phyloP scores from a whole-genome alignment of 2,888 invertebrate species.

The Linyphia triangularis region DNA sequence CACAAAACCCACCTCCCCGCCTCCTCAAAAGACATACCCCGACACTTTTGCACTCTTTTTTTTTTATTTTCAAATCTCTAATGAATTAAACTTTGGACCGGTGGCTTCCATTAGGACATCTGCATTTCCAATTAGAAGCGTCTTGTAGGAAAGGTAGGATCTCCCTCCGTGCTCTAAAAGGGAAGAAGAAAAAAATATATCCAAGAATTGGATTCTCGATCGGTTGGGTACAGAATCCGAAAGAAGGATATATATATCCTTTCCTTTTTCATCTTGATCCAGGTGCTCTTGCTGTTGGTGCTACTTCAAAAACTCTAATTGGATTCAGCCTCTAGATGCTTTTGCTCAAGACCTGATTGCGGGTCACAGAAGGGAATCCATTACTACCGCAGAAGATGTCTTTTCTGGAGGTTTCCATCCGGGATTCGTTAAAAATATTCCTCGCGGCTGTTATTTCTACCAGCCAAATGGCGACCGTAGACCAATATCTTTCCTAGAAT shows the following conservation, averaged over 20 bases:
- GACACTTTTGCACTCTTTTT: constrained; percentile 46
- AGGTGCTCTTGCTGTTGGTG: constrained; percentile 65
- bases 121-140: constrained; percentile 75
- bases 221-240: constrained; percentile 40
- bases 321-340: constrained; percentile 60
- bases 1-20: constrained; percentile 17
- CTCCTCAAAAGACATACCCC: constrained; percentile 58
- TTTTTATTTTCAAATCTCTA: constrained; percentile 57
- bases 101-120: constrained; percentile 74
- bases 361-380: constrained; percentile 61
- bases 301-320: constrained; percentile 73
- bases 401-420: neutral
- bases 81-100: constrained; percentile 73
- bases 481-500: constrained; percentile 64
- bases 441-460: constrained; percentile 46
- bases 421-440: constrained; percentile 57
- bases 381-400: constrained; percentile 52
- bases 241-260: constrained; percentile 19
- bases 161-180: constrained; percentile 7
- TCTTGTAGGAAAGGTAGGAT: constrained; percentile 14
- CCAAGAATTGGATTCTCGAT: constrained; percentile 73
- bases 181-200: constrained; percentile 50
- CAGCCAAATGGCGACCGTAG: constrained; percentile 48
- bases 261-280: constrained; percentile 46
- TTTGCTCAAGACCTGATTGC: constrained; percentile 45